A percentile compares a stretch with the other conserved stretches of the same genome.
These are phyloP conservation scores for Sylvilagus floridanus DNA, from an alignment of 2,797 vertebrate genomes.

Conservation along the genomic window DNA sequence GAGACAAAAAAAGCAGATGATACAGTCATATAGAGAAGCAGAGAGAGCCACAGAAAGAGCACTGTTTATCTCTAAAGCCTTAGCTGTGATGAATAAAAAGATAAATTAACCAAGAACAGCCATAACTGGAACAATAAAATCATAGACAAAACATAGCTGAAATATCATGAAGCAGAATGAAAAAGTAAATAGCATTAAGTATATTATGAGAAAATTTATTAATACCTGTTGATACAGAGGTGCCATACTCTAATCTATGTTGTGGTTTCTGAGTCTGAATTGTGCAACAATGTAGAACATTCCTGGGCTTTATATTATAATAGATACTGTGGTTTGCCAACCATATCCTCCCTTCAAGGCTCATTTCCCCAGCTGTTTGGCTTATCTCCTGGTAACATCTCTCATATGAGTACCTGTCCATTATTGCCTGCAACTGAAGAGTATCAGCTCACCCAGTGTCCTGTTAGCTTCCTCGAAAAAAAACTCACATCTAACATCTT, in stretches of 20 bases:
- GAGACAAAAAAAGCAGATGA: conserved; percentile 4
- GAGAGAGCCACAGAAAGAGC: neutral
- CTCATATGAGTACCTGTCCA: neutral
- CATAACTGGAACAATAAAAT: neutral
- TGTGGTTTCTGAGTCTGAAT: neutral
- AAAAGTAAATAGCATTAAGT: neutral
- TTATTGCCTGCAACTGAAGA: neutral
- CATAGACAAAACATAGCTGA: neutral
- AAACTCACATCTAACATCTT: neutral
- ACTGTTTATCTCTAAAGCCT: neutral
- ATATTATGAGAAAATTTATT: neutral
- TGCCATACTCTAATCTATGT: neutral
- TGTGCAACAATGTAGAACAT: neutral
- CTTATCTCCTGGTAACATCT: neutral
- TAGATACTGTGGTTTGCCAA: neutral
- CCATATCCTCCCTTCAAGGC: neutral
- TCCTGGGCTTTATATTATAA: neutral
- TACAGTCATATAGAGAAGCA: neutral
- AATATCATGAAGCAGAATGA: neutral
- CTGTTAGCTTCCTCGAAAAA: neutral
- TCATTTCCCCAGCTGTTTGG: neutral
- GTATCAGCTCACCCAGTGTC: neutral
- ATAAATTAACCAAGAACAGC: neutral
- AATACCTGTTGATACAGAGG: neutral
- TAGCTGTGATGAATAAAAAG: conserved; percentile 28